A percentile compares a stretch with the other conserved stretches of the same genome.
phyloP scores from a whole-genome alignment of 2,888 invertebrate genomes.

The Pachydiplax longipennis region DNA sequence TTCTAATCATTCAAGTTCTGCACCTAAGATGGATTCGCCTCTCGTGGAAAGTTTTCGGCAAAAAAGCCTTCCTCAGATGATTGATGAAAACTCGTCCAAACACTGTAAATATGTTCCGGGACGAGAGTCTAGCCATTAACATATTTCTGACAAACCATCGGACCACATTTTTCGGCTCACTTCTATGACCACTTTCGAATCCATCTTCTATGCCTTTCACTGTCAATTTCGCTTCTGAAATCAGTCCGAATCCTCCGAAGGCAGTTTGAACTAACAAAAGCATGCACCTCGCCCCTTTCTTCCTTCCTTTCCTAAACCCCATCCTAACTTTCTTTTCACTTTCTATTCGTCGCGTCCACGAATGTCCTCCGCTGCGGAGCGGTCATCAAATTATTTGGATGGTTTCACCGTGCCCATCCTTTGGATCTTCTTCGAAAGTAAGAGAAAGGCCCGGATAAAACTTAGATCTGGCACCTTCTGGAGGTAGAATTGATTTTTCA shows the following conservation, averaged over 20 bases:
- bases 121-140: too few species aligned
- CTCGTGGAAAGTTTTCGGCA: too few species aligned
- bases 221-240: background rate
- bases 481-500: background rate
- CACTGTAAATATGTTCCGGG: too few species aligned
- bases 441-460: too few species aligned
- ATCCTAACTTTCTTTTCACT: background rate
- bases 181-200: background rate
- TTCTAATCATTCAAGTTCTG: too few species aligned
- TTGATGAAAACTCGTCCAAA: too few species aligned
- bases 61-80: too few species aligned
- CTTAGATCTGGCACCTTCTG: too few species aligned
- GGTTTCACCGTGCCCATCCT: background rate
- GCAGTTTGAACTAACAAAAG: background rate
- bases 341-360: background rate
- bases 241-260: background rate
- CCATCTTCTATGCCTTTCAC: background rate
- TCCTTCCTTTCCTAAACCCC: background rate
- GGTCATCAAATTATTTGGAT: background rate
- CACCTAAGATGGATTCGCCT: too few species aligned
- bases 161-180: too few species aligned
- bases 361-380: background rate
- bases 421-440: background rate
- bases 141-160: too few species aligned
- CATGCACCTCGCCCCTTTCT: background rate